Conservation (phyloP, 2,888 invertebrate species). For the Drosophila phalerata region DNA sequence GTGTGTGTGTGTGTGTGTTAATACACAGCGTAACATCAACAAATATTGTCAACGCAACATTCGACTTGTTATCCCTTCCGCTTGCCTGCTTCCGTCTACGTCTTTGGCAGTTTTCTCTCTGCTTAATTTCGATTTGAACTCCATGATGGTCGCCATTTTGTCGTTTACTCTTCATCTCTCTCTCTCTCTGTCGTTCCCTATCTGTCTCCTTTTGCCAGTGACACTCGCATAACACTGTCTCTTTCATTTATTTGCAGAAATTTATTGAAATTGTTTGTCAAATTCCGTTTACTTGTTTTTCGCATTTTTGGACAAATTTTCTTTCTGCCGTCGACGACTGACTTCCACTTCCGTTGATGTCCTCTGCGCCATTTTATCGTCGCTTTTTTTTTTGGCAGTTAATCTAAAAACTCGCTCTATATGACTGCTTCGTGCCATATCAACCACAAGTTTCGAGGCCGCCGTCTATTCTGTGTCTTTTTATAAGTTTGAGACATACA, state of each 20-base stretch:
- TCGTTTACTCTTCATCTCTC: constrained; percentile 39
- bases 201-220: constrained; percentile 17
- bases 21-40: constrained; percentile 64
- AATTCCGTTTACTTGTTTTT: constrained; percentile 80
- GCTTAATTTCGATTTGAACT: constrained; percentile 79
- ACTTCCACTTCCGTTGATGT: constrained; percentile 71
- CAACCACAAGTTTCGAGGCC: constrained; percentile 60
- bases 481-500: constrained; percentile 55
- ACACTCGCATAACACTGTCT: constrained; percentile 36
- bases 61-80: constrained; percentile 80
- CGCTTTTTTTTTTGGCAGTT: constrained; percentile 54
- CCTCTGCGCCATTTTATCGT: constrained; percentile 57
- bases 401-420: constrained; percentile 69
- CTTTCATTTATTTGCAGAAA: constrained; percentile 76
- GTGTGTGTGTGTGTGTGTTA: constrained; percentile 49
- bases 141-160: constrained; percentile 72
- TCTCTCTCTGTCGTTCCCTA: constrained; percentile 2
- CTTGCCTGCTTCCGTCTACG: constrained; percentile 62
- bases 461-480: constrained; percentile 24
- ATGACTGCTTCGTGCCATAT: constrained; percentile 68
- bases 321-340: constrained; percentile 44
- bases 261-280: constrained; percentile 82
- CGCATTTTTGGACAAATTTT: constrained; percentile 69
- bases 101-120: constrained; percentile 28
- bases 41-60: constrained; percentile 79